These are phyloP conservation scores for Ochotona curzoniae DNA, from an alignment of 2,113 vertebrate species.

Conservation along the genomic window DNA sequence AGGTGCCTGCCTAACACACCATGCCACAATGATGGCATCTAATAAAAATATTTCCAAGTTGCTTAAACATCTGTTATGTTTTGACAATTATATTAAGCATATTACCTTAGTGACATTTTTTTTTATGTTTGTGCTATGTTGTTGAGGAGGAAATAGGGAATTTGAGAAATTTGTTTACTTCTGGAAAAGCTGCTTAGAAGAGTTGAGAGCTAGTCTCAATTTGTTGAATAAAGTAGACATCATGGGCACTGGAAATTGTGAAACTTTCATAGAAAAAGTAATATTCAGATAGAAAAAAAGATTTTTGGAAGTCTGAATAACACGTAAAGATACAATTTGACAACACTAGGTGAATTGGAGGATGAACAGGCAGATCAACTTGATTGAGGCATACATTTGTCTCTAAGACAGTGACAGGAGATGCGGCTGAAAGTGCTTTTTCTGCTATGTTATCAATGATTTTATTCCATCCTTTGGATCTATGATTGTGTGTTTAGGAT, in stretches of 20 bases:
- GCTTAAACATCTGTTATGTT: not conserved
- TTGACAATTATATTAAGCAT: not conserved
- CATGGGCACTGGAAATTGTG: not conserved
- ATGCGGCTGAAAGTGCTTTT: not conserved
- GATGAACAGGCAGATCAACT: not conserved
- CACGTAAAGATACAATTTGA: not conserved
- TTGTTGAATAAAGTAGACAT: not conserved
- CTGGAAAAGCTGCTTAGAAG: not conserved
- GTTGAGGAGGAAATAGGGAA: not conserved
- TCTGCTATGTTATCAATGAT: not conserved
- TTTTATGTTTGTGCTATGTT: not conserved
- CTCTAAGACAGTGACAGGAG: not conserved
- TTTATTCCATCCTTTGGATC: not conserved
- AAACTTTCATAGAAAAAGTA: not conserved
- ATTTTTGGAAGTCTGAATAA: not conserved
- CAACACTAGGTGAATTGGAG: not conserved
- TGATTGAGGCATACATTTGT: not conserved
- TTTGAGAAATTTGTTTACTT: slow-evolving; percentile 21
- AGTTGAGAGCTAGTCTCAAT: not conserved
- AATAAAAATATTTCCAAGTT: not conserved
- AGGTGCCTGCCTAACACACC: no score
- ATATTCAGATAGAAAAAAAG: no score
- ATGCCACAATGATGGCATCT: no score
- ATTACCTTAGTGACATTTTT: not conserved
- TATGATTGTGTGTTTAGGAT: no score